Percentiles rank a stretch among this genome's conserved stretches.
Conservation (phyloP, 2,797 vertebrate genomes). For the Pelochelys cantorii region DNA sequence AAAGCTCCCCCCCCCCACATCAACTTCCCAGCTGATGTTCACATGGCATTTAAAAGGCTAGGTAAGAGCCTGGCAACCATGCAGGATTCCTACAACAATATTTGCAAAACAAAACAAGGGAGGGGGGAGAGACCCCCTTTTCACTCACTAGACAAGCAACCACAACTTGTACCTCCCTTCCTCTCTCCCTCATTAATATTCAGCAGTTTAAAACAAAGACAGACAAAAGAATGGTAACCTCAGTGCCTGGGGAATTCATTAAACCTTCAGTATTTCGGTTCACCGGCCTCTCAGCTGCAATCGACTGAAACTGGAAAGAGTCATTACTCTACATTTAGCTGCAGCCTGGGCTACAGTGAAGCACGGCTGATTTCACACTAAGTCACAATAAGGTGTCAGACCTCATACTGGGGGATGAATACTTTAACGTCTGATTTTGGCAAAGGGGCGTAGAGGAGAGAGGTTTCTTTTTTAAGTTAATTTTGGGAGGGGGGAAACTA, state of each 20-base stretch:
- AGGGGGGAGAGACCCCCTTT: conserved; percentile 53
- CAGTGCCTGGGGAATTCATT: conserved; percentile 62
- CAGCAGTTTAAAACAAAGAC: conserved; percentile 75
- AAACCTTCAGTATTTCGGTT: conserved; percentile 69
- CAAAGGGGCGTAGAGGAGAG: neutral
- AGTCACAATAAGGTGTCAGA: conserved; percentile 23
- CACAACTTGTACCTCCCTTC: conserved; percentile 77
- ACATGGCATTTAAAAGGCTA: conserved; percentile 73
- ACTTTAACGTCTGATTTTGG: conserved; percentile 15
- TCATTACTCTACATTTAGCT: conserved; percentile 46
- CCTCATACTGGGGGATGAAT: conserved; percentile 27
- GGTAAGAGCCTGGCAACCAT: conserved; percentile 60
- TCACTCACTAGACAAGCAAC: conserved; percentile 58
- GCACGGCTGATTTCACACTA: neutral
- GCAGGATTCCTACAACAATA: conserved; percentile 51
- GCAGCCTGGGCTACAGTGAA: conserved; percentile 34
- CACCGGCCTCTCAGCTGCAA: conserved; percentile 64
- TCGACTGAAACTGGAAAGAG: conserved; percentile 67
- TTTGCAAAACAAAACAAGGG: conserved; percentile 80
- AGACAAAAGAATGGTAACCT: conserved; percentile 73
- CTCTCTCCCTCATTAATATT: conserved; percentile 70
- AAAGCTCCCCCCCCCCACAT: conserved; percentile 66
- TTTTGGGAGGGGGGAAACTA: conserved; percentile 3
- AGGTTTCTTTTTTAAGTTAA: conserved; percentile 32
- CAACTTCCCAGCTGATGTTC: conserved; percentile 81